Percentiles rank a stretch among this genome's conserved stretches.
Evolutionary conservation across 2,888 invertebrate genomes (phyloP).

Genomic region (Acronicta psi): DNA sequence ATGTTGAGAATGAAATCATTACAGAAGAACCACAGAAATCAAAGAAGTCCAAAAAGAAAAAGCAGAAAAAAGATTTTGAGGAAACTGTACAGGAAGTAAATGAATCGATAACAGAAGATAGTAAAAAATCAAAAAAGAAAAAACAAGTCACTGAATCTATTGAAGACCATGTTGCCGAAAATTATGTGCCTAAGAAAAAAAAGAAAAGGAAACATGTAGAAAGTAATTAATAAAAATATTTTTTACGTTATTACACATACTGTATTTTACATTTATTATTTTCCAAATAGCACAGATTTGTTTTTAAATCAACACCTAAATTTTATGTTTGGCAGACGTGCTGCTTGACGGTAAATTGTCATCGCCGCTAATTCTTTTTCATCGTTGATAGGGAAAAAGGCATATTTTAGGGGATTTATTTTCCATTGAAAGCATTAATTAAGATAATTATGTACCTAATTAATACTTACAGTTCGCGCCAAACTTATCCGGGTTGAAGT

Average conservation of each 20-base stretch:
- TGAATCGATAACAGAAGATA: slow-evolving; percentile 3
- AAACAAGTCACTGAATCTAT: slow-evolving; percentile 22
- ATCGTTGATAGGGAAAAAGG: no score
- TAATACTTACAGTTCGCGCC: no score
- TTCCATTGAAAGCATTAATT: no score
- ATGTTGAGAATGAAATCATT: slow-evolving; percentile 33
- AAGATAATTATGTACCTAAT: no score
- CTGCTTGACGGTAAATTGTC: no score
- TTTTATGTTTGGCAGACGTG: no score
- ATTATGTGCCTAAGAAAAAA: slow-evolving; percentile 74
- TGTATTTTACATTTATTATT: no score
- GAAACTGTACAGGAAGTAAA: slow-evolving; percentile 30
- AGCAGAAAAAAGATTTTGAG: slow-evolving; percentile 46
- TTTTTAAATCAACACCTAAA: no score
- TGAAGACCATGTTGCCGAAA: slow-evolving; percentile 45
- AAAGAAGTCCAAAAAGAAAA: slow-evolving; percentile 61
- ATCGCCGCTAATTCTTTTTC: no score
- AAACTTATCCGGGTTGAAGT: no score
- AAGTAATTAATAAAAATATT: slow-evolving; percentile 34
- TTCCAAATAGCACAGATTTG: no score
- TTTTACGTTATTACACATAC: slow-evolving; percentile 2
- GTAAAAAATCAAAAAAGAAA: slow-evolving; percentile 33
- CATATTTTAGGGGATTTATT: no score
- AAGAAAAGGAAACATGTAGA: slow-evolving; percentile 76
- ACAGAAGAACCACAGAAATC: slow-evolving; percentile 39